Evolutionary conservation across 1,140 invertebrate genomes (phyloP).

Genomic region (Andricus grossulariae): DNA sequence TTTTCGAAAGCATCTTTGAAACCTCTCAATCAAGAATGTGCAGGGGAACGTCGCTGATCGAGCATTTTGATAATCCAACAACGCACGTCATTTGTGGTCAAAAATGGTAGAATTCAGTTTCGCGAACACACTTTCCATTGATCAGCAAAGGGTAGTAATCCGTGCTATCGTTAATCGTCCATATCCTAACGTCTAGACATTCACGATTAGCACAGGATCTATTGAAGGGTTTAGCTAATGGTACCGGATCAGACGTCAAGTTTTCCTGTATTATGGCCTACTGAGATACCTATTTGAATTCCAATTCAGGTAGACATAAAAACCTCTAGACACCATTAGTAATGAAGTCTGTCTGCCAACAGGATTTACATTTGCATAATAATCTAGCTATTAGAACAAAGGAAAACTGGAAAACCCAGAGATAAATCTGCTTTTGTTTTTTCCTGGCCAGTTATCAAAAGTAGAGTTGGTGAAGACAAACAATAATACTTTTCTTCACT

Average conservation of each 20-base stretch:
- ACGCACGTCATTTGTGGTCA: background rate
- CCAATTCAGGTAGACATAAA: background rate
- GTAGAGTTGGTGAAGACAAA: too few species aligned
- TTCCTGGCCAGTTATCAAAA: background rate
- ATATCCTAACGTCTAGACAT: slow-evolving; percentile 2
- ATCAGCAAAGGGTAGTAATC: background rate
- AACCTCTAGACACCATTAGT: background rate
- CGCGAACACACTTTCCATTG: slow-evolving; percentile 18
- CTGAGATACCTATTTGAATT: background rate
- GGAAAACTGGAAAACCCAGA: background rate
- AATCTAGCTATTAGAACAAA: background rate
- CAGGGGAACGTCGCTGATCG: background rate
- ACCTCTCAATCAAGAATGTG: background rate
- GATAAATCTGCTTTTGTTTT: background rate
- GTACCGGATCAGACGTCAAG: background rate
- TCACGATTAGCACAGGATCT: background rate
- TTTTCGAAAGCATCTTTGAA: background rate
- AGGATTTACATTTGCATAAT: background rate
- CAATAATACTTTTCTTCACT: too few species aligned
- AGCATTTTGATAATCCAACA: background rate
- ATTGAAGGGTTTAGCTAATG: slow-evolving; percentile 1
- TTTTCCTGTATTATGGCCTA: background rate
- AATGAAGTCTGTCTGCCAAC: background rate
- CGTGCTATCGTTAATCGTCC: background rate
- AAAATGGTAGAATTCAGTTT: background rate